These are phyloP conservation scores for Pammene fasciana DNA, from an alignment of 2,888 invertebrate species.

Conservation along the genomic window DNA sequence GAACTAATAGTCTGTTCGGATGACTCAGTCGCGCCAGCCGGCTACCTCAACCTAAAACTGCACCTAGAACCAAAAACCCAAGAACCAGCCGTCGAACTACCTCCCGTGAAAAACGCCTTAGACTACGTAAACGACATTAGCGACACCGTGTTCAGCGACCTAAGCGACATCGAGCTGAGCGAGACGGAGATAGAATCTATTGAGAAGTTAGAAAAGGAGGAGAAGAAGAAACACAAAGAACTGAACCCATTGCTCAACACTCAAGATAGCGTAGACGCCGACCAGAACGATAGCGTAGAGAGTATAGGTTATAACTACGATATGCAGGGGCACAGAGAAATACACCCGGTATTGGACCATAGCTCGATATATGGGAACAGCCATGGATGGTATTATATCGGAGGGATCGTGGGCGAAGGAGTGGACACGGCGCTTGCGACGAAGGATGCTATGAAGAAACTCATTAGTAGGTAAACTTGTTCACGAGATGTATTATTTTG, in stretches of 20 bases:
- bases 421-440: slow-evolving; percentile 86
- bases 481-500: slow-evolving; percentile 59
- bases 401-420: slow-evolving; percentile 89
- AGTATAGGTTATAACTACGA: slow-evolving; percentile 73
- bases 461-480: slow-evolving; percentile 90
- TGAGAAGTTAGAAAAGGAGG: slow-evolving; percentile 79
- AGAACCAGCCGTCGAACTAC: slow-evolving; percentile 66
- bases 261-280: slow-evolving; percentile 56
- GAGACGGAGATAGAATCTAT: slow-evolving; percentile 85
- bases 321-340: slow-evolving; percentile 79
- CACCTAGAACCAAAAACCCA: slow-evolving; percentile 88
- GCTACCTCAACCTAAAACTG: slow-evolving; percentile 94
- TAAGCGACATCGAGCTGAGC: slow-evolving; percentile 85
- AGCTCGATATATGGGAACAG: slow-evolving; percentile 86
- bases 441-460: slow-evolving; percentile 88
- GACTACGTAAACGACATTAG: slow-evolving; percentile 85
- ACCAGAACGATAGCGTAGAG: slow-evolving; percentile 62
- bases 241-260: slow-evolving; percentile 71
- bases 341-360: slow-evolving; percentile 84
- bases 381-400: slow-evolving; percentile 93
- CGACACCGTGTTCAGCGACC: slow-evolving; percentile 85
- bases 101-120: slow-evolving; percentile 82
- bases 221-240: slow-evolving; percentile 73
- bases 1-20: slow-evolving; percentile 95
- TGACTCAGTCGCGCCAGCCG: slow-evolving; percentile 97